Evolutionary conservation across 2,888 invertebrate genomes (phyloP), one percentile per base, ranked within the genome.

Genomic region (Apantesis nais): DNA sequence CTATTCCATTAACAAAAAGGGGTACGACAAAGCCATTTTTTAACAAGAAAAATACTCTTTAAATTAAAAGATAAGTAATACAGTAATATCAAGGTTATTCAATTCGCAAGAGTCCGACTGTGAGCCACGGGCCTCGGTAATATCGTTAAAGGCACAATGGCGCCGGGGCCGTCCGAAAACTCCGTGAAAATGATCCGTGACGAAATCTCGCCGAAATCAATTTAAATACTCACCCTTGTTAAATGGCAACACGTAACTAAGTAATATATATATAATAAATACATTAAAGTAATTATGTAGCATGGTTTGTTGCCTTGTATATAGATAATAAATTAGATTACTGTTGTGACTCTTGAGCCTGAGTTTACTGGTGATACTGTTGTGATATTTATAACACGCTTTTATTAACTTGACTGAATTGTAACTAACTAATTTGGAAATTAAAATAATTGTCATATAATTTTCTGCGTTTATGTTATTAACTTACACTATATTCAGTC

Each of bases 161-260:
- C 80, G 84, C 85, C 86, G 79, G 78, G 81, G 80, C 75, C 72
- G 64, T 64, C 81, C 83, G 86, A 91, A 66, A 66, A 58, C 58
- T 66, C 66, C 29, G 66, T 66, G 66, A 66, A 66, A 91, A 92
- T 90, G 90, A 90, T 89, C 92, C 92, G 90, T 88, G 87, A 87
- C 90, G 89, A 90, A 88, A 90, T 88, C 87, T 89, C 89, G 66
- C 86, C 84, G 84, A 88, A 90, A 92, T 93, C 90, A 89, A 92
- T 92, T 93, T 92, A 88, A 91, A 92, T 90, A 90, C 86, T 84
- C 86, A 89, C 87, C 86, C 86, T 88, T 86, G 89, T 89, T 90
- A 88, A 90, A 87, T 88, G 80, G 80, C 78, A 82, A 82, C 81
- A 78, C 83, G 82, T 85, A 82, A 84, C 79, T 72, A 73, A 81